Base-by-base conservation (phyloP, 2,888 invertebrate genomes). In the Ectemnius continuus region DNA sequence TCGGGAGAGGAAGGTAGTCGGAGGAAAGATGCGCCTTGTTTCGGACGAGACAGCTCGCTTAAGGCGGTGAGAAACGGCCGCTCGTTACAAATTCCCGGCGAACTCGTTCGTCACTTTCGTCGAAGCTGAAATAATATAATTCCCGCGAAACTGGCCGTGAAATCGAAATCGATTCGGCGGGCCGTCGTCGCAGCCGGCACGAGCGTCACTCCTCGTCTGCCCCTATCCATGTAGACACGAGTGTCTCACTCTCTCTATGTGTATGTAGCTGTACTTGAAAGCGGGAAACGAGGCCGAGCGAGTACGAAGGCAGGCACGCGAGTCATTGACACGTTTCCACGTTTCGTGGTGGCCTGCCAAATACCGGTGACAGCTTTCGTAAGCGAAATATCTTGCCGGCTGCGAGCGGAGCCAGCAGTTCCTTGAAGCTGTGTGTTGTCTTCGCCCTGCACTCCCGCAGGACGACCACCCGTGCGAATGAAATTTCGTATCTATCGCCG, bases 81-180 rank as follows among this genome's bases (percentile, higher is more conserved):
- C 65, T 63, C 56, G 65, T 52, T 57, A 69, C 57, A 62, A 71
- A 67, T 59, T 79, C 62, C 67, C 71, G 60, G 69, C 67, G 48
- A 73, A 61, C 68, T 47, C 75, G 61, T 70, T 48, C 67, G 48
- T 75, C 61, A 61, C 47, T 79, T 67, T 67, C 63, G 67, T 62
- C 78, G 63, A 56, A 62, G 47, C 59, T 47, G 65, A 67, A 80
- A 61, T 76, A 56, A 75, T 74, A 74, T 74, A 79, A 79, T 79
- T 76, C 63, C 76, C 74, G 76, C 68, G 81, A 79, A 81, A 79
- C 81, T 81, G 76, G 74, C 81, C 81, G 74, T 81, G 74, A 81
- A 81, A 81, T 81, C 81, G 81, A 81, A 81, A 81, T 81, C 81
- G 81, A 79, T 80, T 68, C 67, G 76, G 36, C 20, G 14, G 52